A percentile compares a stretch with the other conserved stretches of the same genome.
phyloP scores from a whole-genome alignment of 2,113 vertebrate species.

The Delphinus delphis region DNA sequence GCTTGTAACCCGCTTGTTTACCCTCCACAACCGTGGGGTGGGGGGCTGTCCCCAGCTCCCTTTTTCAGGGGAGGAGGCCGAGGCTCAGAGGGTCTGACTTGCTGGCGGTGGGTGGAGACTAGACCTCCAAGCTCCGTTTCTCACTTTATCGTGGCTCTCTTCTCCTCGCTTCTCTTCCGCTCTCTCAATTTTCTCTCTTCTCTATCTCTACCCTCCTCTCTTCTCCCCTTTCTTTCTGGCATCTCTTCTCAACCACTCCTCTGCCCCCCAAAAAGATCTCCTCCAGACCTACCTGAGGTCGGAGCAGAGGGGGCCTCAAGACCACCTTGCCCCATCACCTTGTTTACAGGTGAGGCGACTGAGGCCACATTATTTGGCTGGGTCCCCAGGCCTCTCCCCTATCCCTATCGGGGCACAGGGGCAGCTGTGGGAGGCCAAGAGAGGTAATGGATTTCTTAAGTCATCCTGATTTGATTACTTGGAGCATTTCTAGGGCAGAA shows the following conservation, averaged over 20 bases:
- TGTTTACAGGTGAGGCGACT: background rate
- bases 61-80: background rate
- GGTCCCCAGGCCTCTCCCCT: background rate
- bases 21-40: background rate
- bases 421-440: background rate
- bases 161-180: background rate
- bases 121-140: background rate
- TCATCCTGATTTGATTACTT: slow-evolving; percentile 68
- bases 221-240: background rate
- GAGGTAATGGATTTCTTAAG: slow-evolving; percentile 50
- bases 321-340: background rate
- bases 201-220: background rate
- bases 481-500: slow-evolving; percentile 68
- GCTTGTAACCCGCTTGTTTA: background rate
- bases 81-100: background rate
- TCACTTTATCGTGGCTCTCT: background rate
- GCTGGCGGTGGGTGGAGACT: fast-evolving
- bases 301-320: background rate
- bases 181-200: background rate
- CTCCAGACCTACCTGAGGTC: background rate
- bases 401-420: background rate
- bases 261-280: background rate
- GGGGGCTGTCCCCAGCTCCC: background rate
- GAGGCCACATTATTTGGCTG: background rate
- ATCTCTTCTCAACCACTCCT: background rate